Percentiles rank a stretch among this genome's conserved stretches.
phyloP scores from a whole-genome alignment of 2,113 vertebrate genomes.

The Pyxicephalus adspersus region DNA sequence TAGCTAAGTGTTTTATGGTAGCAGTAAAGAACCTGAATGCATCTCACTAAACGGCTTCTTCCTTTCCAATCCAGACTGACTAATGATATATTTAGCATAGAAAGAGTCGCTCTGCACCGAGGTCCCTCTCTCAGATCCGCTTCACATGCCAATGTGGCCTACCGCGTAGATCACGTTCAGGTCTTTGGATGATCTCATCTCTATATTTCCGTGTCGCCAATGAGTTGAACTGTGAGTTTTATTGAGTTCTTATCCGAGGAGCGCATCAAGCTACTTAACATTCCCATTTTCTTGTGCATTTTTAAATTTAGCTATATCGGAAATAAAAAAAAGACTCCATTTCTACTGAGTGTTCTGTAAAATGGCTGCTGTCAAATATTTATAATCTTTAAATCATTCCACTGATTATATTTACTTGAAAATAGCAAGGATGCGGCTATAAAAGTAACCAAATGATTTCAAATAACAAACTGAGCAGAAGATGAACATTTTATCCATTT shows the following conservation, averaged over 20 bases:
- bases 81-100: conserved; percentile 3
- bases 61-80: conserved; percentile 17
- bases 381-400: conserved; percentile 44
- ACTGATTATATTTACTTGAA: conserved; percentile 44
- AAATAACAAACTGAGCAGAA: neutral
- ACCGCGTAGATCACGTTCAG: neutral
- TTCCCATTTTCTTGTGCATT: conserved; percentile 31
- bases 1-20: neutral
- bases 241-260: neutral
- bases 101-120: neutral
- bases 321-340: neutral
- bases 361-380: conserved; percentile 38
- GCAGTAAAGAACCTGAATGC: conserved; percentile 10
- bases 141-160: neutral
- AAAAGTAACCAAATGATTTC: conserved; percentile 16
- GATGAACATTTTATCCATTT: no score
- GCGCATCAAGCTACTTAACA: conserved; percentile 22
- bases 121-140: neutral
- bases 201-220: conserved; percentile 26
- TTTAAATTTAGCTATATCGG: conserved; percentile 44
- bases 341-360: neutral
- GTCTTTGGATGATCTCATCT: conserved; percentile 27
- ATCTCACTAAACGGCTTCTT: neutral
- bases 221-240: conserved; percentile 18
- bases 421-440: conserved; percentile 4